These are phyloP conservation scores for Leucozona laternaria DNA, from an alignment of 2,888 invertebrate genomes.

Conservation along the genomic window DNA sequence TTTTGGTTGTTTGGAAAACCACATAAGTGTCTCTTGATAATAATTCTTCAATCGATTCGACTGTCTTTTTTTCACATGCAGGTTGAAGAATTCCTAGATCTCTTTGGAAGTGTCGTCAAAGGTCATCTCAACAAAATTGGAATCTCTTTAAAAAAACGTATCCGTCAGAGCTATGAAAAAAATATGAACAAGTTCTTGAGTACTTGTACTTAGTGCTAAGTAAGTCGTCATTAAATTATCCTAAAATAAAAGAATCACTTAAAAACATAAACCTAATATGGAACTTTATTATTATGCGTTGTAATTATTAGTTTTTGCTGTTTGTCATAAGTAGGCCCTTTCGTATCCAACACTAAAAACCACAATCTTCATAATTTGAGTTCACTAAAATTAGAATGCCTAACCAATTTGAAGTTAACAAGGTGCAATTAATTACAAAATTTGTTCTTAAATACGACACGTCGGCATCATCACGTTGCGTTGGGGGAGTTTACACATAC, in stretches of 20 bases:
- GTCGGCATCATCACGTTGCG: no score
- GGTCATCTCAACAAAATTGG: conserved; percentile 83
- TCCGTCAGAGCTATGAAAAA: conserved; percentile 74
- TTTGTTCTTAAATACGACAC: not conserved
- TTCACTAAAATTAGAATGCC: not conserved
- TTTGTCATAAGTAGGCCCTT: not conserved
- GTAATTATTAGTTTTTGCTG: not conserved
- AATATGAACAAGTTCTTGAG: conserved; percentile 76
- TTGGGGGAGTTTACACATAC: no score
- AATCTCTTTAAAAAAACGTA: conserved; percentile 81
- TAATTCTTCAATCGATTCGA: not conserved
- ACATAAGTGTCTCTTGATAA: not conserved
- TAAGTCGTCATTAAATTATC: conserved; percentile 10
- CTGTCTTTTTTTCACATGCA: conserved; percentile 77
- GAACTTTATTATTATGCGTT: not conserved
- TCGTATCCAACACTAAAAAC: not conserved
- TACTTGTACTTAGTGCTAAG: conserved; percentile 30
- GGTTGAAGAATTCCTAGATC: conserved; percentile 85
- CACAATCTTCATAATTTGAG: not conserved
- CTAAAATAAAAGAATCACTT: not conserved
- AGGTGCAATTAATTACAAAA: not conserved
- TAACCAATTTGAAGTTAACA: not conserved
- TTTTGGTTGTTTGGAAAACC: no score
- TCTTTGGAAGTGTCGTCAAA: conserved; percentile 84
- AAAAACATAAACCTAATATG: not conserved